Percentiles rank a stretch among this genome's conserved stretches.
Conservation (phyloP, 1,140 invertebrate genomes). For the Diachasmimorpha longicaudata region DNA sequence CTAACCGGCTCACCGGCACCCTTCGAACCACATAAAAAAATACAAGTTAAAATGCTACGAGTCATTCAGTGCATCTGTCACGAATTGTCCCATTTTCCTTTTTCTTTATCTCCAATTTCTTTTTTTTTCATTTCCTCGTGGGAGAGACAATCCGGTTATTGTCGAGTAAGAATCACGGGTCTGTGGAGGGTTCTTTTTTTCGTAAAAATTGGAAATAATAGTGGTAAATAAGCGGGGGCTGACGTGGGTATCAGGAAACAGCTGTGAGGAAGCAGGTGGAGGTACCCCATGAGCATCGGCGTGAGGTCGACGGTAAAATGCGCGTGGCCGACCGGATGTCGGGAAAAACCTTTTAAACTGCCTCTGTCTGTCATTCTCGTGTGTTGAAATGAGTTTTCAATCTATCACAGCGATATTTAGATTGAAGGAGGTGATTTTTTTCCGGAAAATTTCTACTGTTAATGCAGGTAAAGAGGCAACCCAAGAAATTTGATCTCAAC, state of each 20-base stretch:
- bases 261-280: conserved; percentile 51
- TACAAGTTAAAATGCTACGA: not conserved
- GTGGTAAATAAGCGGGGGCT: conserved; percentile 14
- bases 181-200: not conserved
- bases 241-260: conserved; percentile 42
- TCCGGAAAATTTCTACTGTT: too few species aligned
- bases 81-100: conserved; percentile 27
- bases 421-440: too few species aligned
- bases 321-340: conserved; percentile 50
- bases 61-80: not conserved
- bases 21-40: not conserved
- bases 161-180: not conserved
- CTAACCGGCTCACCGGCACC: not conserved
- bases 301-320: conserved; percentile 47
- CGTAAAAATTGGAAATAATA: not conserved
- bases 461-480: too few species aligned
- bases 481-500: too few species aligned
- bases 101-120: conserved; percentile 23
- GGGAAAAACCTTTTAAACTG: not conserved
- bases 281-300: conserved; percentile 44
- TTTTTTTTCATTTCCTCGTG: not conserved
- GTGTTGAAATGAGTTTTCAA: not conserved
- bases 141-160: not conserved
- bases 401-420: too few species aligned
- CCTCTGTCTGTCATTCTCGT: not conserved